Percentiles rank a stretch among this genome's conserved stretches.
These are phyloP conservation scores for Pomatostomus ruficeps DNA, from an alignment of 2,113 vertebrate species.

Conservation along the genomic window DNA sequence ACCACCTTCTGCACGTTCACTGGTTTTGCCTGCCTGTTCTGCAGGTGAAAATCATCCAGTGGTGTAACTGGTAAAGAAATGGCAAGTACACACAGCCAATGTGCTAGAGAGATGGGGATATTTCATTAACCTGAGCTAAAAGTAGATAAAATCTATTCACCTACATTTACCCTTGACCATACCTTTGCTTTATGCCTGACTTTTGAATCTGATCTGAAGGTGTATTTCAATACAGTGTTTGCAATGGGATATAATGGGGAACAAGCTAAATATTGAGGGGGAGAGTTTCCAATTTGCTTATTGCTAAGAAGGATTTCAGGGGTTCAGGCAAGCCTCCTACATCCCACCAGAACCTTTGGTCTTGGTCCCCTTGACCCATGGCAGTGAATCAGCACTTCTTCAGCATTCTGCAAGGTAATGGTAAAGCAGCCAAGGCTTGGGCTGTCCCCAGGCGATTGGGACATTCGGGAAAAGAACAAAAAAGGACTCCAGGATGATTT, in stretches of 20 bases:
- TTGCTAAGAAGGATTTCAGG: neutral
- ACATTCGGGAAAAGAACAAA: neutral
- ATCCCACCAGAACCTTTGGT: neutral
- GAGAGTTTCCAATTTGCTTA: neutral
- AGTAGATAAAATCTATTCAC: neutral
- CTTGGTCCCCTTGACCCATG: neutral
- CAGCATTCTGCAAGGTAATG: neutral
- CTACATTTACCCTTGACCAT: neutral
- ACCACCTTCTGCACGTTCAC: accelerated
- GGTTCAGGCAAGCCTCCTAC: neutral
- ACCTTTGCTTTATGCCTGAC: neutral
- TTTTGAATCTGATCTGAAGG: neutral
- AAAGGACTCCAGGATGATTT: neutral
- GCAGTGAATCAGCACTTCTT: neutral
- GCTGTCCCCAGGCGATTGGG: neutral
- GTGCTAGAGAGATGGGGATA: neutral
- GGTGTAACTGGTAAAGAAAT: neutral
- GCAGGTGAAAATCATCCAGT: neutral
- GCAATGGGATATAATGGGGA: neutral
- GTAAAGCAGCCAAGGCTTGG: neutral
- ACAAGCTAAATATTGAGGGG: neutral
- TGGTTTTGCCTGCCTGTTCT: neutral
- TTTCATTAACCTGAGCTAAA: neutral
- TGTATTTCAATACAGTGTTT: neutral
- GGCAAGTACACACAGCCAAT: neutral